A percentile compares a stretch with the other conserved stretches of the same genome.
Conservation (phyloP, 2,888 invertebrate genomes). For the Pterostichus madidus region DNA sequence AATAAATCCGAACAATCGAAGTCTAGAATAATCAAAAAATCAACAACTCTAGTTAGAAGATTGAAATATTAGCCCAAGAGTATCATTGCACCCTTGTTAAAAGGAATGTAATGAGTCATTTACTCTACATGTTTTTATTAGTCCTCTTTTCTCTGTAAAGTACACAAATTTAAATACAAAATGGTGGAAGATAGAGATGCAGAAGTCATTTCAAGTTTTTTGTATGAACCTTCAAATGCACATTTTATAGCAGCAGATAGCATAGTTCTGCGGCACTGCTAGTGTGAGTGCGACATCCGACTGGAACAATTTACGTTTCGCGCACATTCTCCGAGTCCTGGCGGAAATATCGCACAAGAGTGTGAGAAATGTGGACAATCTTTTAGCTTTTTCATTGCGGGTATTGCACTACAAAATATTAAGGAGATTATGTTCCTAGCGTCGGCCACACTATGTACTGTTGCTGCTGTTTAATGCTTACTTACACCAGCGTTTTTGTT, state of each 20-base stretch:
- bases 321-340: not conserved
- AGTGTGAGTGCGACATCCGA: not conserved
- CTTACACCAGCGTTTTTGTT: not conserved
- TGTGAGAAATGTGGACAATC: constrained; percentile 49
- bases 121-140: too few species aligned
- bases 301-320: not conserved
- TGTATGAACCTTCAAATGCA: not conserved
- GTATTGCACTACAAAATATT: constrained; percentile 57
- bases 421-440: constrained; percentile 47
- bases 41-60: too few species aligned
- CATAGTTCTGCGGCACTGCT: not conserved
- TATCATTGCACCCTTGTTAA: too few species aligned
- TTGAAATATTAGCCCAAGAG: too few species aligned
- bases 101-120: too few species aligned
- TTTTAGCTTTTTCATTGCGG: constrained; percentile 56
- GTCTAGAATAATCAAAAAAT: too few species aligned
- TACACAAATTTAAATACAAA: too few species aligned
- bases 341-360: constrained; percentile 47
- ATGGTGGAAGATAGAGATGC: too few species aligned
- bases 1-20: too few species aligned
- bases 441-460: constrained; percentile 4
- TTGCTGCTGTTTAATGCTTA: constrained; percentile 4
- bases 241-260: not conserved
- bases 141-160: too few species aligned
- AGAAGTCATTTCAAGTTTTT: too few species aligned